Base-by-base conservation (phyloP, 2,113 vertebrate genomes). In the Heptranchias perlo region DNA sequence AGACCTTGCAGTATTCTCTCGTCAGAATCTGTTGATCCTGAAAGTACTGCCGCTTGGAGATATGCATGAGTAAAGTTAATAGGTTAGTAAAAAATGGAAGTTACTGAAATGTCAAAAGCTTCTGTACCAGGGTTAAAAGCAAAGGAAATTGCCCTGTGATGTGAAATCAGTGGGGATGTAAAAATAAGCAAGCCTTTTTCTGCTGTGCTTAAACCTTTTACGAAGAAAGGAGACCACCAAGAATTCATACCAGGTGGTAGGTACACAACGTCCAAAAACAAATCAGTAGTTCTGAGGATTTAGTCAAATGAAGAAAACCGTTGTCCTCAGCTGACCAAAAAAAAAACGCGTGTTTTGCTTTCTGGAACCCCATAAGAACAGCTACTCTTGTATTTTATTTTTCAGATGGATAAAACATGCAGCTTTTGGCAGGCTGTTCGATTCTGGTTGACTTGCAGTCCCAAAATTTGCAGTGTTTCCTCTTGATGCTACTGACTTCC, bases 101-200 rank as follows among this genome's bases (percentile, higher is more conserved):
- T 62, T 62, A 2, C 89, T 93, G 39, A 93, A 93, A 93, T 44
- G 89, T 62, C 89, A 93, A 64, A 93, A 64, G 16, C 35, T 35
- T 93, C 64, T 62, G 35, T 39, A n/a, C 58, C 44, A 58, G 35
- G 31, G 28, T 5, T 58, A 31, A 91, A 91, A 14, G 31, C 58
- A 62, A 93, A 62, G 35, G 58, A 64, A 93, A 49, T 69, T 95
- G 39, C 93, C 25, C 25, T 49, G 62, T 49, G 8, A 95, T 31
- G 21, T 95, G 44, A 95, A 95, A 67, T 95, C 93, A 95, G 21
- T 67, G 44, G 65, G 64, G 65, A 95, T 31, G 16, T 95, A 69
- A 95, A 47, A 94, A 67, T 52, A 95, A 95, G 94, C 65, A 95
- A 95, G 64, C 25, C 94, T 95, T 49, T 52, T 25, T 54, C 52